Percentiles rank a stretch among this genome's conserved stretches.
phyloP scores from a whole-genome alignment of 2,113 vertebrate genomes.

The Antennarius striatus region DNA sequence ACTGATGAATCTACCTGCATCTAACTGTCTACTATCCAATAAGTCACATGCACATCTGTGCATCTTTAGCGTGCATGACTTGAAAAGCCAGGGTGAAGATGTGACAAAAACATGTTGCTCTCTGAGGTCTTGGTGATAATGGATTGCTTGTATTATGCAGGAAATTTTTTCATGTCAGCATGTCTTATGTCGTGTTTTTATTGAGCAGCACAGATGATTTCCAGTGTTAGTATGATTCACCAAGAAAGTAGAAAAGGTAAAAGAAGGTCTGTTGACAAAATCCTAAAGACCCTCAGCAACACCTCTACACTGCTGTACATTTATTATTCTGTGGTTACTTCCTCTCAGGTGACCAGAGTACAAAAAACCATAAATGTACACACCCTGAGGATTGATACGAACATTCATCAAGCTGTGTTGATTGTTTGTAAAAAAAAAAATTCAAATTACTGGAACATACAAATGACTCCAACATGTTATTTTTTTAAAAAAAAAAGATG shows the following conservation, averaged over 20 bases:
- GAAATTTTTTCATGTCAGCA: neutral
- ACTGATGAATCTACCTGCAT: constrained; percentile 1
- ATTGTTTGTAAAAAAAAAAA: neutral
- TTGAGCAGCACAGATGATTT: constrained; percentile 3
- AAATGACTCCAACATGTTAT: neutral
- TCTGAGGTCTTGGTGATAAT: constrained; percentile 1
- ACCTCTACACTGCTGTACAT: neutral
- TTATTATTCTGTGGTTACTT: constrained; percentile 10
- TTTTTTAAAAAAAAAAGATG: neutral
- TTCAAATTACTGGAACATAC: neutral
- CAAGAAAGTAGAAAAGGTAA: constrained; percentile 22
- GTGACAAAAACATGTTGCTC: constrained; percentile 9
- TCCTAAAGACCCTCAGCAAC: neutral
- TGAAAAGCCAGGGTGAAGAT: constrained; percentile 12
- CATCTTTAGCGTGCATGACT: constrained; percentile 18
- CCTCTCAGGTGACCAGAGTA: neutral
- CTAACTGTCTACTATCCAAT: constrained; percentile 1
- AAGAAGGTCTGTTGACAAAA: neutral
- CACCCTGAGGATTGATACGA: too few relatives aligned
- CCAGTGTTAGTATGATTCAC: neutral
- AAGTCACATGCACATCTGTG: constrained; percentile 33
- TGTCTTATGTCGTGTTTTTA: constrained; percentile 3
- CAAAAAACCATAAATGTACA: neutral
- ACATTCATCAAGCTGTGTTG: neutral
- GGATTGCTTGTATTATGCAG: neutral